phyloP scores from a whole-genome alignment of 1,140 invertebrate genomes.

The Caenorhabditis remanei region DNA sequence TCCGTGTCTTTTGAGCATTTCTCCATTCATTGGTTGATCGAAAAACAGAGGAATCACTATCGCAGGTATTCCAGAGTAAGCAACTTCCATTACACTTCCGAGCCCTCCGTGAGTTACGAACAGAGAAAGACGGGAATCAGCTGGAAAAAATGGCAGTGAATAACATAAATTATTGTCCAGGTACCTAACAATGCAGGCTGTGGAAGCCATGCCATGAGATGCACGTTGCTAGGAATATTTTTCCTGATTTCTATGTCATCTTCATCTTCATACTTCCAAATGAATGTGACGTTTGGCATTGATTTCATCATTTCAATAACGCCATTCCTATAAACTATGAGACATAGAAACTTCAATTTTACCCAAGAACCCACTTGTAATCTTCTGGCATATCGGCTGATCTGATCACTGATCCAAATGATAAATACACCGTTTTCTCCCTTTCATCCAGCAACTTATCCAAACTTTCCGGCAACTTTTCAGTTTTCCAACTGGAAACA shows the following conservation, averaged over 20 bases:
- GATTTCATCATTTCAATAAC: not conserved
- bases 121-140: constrained; percentile 26
- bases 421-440: not conserved
- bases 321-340: not conserved
- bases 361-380: not conserved
- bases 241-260: not conserved
- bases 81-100: constrained; percentile 41
- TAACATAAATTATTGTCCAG: not conserved
- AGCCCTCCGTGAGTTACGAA: constrained; percentile 44
- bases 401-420: constrained; percentile 23
- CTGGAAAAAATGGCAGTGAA: not conserved
- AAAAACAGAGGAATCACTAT: constrained; percentile 65
- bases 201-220: constrained; percentile 9
- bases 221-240: not conserved
- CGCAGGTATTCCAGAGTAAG: constrained; percentile 3
- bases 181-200: not conserved
- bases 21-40: constrained; percentile 68
- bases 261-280: constrained; percentile 33
- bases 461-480: not conserved
- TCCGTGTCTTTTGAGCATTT: constrained; percentile 63
- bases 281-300: constrained; percentile 2
- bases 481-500: not conserved
- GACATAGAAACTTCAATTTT: not conserved
- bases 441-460: not conserved
- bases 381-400: constrained; percentile 5